Conservation (phyloP, 2,888 invertebrate species). For the Melangyna quadrimaculata region DNA sequence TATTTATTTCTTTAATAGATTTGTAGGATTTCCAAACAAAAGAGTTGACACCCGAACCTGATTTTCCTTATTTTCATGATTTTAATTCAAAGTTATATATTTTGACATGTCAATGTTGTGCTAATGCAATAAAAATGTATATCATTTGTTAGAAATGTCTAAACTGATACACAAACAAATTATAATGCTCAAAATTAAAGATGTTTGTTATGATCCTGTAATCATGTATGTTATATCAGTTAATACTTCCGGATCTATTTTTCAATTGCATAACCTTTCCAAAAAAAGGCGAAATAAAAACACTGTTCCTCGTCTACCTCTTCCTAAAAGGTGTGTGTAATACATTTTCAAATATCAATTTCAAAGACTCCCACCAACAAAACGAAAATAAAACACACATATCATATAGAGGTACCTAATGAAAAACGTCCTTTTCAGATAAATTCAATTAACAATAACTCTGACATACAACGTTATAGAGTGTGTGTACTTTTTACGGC, state of each 20-base stretch:
- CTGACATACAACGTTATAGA: too few species aligned
- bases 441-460: constrained; percentile 50
- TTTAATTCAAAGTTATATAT: background rate
- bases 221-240: constrained; percentile 52
- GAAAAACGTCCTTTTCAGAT: constrained; percentile 32
- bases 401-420: constrained; percentile 2
- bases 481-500: constrained; percentile 49
- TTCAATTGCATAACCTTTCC: constrained; percentile 48
- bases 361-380: constrained; percentile 29
- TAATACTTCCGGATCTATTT: constrained; percentile 68
- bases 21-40: background rate
- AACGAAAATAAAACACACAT: background rate
- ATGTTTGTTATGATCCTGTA: constrained; percentile 38
- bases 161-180: background rate
- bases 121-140: background rate
- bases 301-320: constrained; percentile 25
- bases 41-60: constrained; percentile 9
- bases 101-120: background rate
- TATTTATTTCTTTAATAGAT: background rate
- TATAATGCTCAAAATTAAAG: background rate
- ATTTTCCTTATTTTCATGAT: background rate
- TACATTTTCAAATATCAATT: constrained; percentile 53
- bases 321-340: constrained; percentile 36
- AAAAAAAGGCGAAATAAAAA: constrained; percentile 38
- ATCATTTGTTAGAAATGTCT: background rate